Evolutionary conservation across 1,140 invertebrate species (phyloP), one percentile per base, ranked within the genome.

Genomic region (Marisa cornuarietis): DNA sequence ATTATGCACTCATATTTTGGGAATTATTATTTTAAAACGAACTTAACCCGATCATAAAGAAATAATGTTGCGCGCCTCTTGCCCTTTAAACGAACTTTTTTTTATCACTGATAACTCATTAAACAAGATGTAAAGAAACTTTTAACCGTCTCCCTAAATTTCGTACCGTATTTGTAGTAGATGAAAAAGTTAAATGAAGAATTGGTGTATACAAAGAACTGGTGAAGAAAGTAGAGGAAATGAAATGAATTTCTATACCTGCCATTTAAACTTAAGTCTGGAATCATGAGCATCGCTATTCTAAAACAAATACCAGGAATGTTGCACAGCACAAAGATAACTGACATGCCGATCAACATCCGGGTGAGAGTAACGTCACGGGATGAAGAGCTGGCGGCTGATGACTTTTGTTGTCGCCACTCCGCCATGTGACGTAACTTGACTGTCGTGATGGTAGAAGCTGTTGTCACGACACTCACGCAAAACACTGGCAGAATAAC

Each of bases 101-200:
- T 42, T 42, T 1, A 42, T 42, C 6, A 14, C 9, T 18, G 16
- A 3, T 11, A 6, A n/a, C 54, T 58, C 1, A 58, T 58, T 18
- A 18, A 14, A 58, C 54, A 58, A 58, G 4, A 58, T 14, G 4
- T 14, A 6, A 58, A 1, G 54, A 72, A 14, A 16, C 26, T 5
- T 26, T 72, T 72, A 20, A 76, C 52, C n/a, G 58, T 76, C n/a
- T 76, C 31, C 31, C 58, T 63, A 54, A 62, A 76, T 58, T 31
- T 76, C n/a, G 71, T n/a, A 2, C 71, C 71, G 6, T 24, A 31
- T 24, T 31, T 31, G 6, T 24, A n/a, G 26, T 68, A 68, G 14
- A 68, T 11, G 11, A 68, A 68, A n/a, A 10, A 68, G 26, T 68
- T 68, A 11, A 68, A n/a, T 8, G 65, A 68, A 13, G 65, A 52